These are phyloP conservation scores for Thamnophis sirtalis DNA, from an alignment of 2,113 vertebrate genomes.

Conservation along the genomic window DNA sequence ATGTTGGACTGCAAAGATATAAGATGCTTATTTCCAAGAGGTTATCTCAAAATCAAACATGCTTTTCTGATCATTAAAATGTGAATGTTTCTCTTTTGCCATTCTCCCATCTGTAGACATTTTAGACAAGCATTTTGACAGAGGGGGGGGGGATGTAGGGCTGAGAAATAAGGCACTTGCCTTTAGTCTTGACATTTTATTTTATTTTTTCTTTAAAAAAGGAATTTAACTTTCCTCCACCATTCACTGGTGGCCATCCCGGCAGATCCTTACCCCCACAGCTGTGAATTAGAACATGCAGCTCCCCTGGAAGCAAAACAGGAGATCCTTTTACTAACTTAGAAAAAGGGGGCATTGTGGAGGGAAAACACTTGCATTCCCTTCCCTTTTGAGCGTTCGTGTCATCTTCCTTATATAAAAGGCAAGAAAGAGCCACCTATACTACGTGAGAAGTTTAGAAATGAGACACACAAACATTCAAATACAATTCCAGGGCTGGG, in stretches of 20 bases:
- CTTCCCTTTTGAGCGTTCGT: constrained; percentile 52
- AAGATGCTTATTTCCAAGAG: constrained; percentile 36
- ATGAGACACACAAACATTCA: not conserved
- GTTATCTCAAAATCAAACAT: constrained; percentile 33
- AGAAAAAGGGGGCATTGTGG: constrained; percentile 33
- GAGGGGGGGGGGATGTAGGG: not conserved
- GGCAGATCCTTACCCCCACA: constrained; percentile 36
- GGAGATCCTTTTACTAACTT: constrained; percentile 51
- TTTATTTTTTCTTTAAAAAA: constrained; percentile 17
- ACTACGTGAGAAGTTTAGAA: constrained; percentile 22
- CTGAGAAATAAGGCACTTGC: constrained; percentile 9
- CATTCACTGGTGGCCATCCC: constrained; percentile 38
- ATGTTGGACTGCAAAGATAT: constrained; percentile 46
- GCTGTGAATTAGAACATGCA: constrained; percentile 45
- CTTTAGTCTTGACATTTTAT: constrained; percentile 11
- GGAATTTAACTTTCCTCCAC: constrained; percentile 29
- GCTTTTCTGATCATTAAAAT: constrained; percentile 41
- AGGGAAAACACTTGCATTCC: constrained; percentile 13
- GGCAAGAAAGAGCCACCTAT: constrained; percentile 17
- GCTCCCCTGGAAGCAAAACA: constrained; percentile 46
- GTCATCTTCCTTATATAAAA: constrained; percentile 2
- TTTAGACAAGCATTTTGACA: constrained; percentile 39
- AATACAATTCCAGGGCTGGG: not conserved
- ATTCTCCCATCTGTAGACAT: constrained; percentile 40
- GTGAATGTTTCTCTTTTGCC: constrained; percentile 26